These are phyloP conservation scores for Plotosus lineatus DNA, from an alignment of 2,113 vertebrate species.

Conservation along the genomic window DNA sequence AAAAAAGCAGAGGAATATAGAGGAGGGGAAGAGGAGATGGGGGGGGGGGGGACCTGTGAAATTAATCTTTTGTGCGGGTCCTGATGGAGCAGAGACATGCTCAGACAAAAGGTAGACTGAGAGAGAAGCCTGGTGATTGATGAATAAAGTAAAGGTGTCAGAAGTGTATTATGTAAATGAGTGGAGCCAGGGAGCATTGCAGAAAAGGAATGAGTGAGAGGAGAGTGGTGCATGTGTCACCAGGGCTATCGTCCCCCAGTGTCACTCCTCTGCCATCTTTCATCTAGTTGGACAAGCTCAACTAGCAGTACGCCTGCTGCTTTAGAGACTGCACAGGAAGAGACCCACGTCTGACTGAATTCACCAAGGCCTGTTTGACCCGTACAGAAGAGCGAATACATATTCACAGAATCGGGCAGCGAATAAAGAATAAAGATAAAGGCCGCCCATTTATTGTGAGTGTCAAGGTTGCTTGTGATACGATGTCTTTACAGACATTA, in stretches of 20 bases:
- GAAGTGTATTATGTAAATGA: slow-evolving; percentile 99
- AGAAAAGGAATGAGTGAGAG: slow-evolving; percentile 73
- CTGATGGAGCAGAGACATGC: slow-evolving; percentile 98
- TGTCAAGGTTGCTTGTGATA: slow-evolving; percentile 29
- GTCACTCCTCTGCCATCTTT: slow-evolving; percentile 93
- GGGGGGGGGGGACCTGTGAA: slow-evolving; percentile 85
- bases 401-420: slow-evolving; percentile 30
- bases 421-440: slow-evolving; percentile 39
- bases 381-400: slow-evolving; percentile 30
- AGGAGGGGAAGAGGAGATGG: slow-evolving; percentile 67
- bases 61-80: slow-evolving; percentile 99
- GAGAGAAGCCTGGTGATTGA: slow-evolving; percentile 99
- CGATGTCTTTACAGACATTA: not conserved
- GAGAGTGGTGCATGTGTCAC: slow-evolving; percentile 84
- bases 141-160: slow-evolving; percentile 99
- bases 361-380: slow-evolving; percentile 41
- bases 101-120: slow-evolving; percentile 98
- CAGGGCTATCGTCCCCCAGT: slow-evolving; percentile 84
- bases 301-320: slow-evolving; percentile 81
- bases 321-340: slow-evolving; percentile 61
- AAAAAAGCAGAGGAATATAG: slow-evolving; percentile 59
- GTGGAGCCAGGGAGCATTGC: slow-evolving; percentile 95
- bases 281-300: slow-evolving; percentile 93
- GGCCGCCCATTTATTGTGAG: slow-evolving; percentile 34
- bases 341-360: slow-evolving; percentile 29